Base-by-base conservation (phyloP, 2,888 invertebrate genomes). In the Pyrrhia umbra region DNA sequence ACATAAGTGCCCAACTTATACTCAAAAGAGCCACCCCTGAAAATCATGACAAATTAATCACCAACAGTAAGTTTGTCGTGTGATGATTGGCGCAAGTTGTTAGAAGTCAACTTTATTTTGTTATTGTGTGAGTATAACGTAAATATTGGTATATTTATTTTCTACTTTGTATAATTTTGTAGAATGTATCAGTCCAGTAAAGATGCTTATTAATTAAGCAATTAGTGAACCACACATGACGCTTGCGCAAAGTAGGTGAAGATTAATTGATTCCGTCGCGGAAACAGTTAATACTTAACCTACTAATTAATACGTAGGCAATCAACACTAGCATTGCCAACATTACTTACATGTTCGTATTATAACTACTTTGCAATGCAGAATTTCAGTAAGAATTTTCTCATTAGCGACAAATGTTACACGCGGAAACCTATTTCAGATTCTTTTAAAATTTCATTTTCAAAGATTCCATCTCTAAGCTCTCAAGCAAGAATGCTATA, bases 401-500 rank as follows among this genome's bases (percentile, higher is more conserved):
- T 65, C 45, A 65, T 63, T 65, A 65, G 39, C 40, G 34, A 66
- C 43, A 59, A 74, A 63, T 40, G 45, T 56, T 57, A 66, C 47
- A 62, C 46, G 57, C 23, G 39, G 59, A 67, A 68, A 67, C 50
- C 49, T 62, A 39, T 30, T 61, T 52, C 23, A 45, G 71, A 64
- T 71, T 66, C 58, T 68, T 80, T 65, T 9, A 58, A 46, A 70
- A 50, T 66, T 27, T 68, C 49, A 39, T 59, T 51, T 23, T 16
- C 64, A 66, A 57, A 63, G 71, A 81, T 63, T 66, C 49, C 67
- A 43, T 47, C 72, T 66, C 60, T 40, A 68, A 77, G 72, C 74
- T 68, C 68, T 81, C 79, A 82, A 83, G 84, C 82, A 86, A 85
- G 85, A 87, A 87, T 85, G 85, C 84, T 83, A 86, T 88, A 89